Evolutionary conservation across 2,888 invertebrate genomes (phyloP).

Genomic region (Catocala nupta): DNA sequence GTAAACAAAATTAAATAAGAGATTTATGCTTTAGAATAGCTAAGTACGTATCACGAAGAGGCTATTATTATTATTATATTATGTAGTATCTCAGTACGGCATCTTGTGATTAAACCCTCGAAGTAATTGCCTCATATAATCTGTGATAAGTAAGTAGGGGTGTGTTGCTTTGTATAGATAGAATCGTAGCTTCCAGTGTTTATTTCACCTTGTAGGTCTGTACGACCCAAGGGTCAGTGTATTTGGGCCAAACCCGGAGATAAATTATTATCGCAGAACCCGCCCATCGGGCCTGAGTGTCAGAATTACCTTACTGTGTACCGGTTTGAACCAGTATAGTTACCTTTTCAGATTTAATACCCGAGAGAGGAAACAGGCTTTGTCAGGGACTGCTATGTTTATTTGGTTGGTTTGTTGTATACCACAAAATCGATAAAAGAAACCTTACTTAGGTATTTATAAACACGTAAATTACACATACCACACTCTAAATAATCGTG

Average conservation of each 20-base stretch:
- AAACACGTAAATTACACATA: too few species aligned
- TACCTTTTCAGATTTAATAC: conserved; percentile 25
- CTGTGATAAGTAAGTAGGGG: background rate
- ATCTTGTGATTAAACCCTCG: background rate
- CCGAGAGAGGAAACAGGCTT: background rate
- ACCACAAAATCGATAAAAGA: too few species aligned
- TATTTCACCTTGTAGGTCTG: conserved; percentile 5
- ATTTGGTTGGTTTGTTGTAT: too few species aligned
- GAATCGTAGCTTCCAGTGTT: conserved; percentile 12
- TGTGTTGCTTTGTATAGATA: conserved; percentile 9
- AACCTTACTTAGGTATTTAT: too few species aligned
- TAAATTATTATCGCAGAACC: conserved; percentile 9
- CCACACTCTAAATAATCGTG: too few species aligned
- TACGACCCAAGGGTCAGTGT: conserved; percentile 13
- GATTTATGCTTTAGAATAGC: too few species aligned
- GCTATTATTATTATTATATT: too few species aligned
- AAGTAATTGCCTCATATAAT: background rate
- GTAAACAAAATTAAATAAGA: too few species aligned
- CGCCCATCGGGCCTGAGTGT: conserved; percentile 1
- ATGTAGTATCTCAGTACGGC: background rate
- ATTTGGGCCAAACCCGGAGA: conserved; percentile 8
- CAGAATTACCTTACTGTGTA: conserved; percentile 15
- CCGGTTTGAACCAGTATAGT: conserved; percentile 28
- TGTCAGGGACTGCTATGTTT: too few species aligned
- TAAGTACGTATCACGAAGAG: too few species aligned